Evolutionary conservation across 2,888 invertebrate genomes (phyloP).

Genomic region (Watsonalla cultraria): DNA sequence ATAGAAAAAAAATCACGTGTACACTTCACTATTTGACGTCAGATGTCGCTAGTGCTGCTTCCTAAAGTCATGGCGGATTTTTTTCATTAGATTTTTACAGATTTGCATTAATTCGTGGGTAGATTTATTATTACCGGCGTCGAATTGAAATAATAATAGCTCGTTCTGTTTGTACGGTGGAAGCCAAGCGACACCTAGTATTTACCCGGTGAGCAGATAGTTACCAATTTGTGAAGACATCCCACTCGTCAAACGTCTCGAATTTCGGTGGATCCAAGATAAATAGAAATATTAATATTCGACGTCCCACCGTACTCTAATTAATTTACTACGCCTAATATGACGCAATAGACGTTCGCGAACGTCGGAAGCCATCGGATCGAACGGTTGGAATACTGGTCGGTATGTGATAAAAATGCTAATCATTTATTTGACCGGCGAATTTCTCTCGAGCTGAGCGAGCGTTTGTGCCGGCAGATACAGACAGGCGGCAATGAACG

Average conservation of each 20-base stretch:
- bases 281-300: conserved; percentile 52
- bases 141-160: conserved; percentile 59
- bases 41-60: conserved; percentile 71
- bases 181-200: conserved; percentile 52
- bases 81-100: conserved; percentile 64
- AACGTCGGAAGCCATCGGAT: conserved; percentile 42
- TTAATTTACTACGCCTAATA: conserved; percentile 57
- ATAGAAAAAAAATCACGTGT: conserved; percentile 71
- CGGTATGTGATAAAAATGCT: conserved; percentile 33
- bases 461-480: conserved; percentile 36
- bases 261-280: conserved; percentile 63
- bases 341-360: conserved; percentile 60
- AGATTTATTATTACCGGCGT: conserved; percentile 66
- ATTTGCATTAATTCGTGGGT: conserved; percentile 71
- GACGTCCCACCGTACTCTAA: conserved; percentile 51
- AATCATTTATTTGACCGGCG: conserved; percentile 15
- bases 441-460: conserved; percentile 19
- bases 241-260: conserved; percentile 61
- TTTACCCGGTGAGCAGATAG: conserved; percentile 40
- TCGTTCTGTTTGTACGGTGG: conserved; percentile 53
- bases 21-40: conserved; percentile 42
- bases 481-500: conserved; percentile 49
- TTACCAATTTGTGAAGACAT: conserved; percentile 40
- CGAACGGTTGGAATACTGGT: conserved; percentile 51
- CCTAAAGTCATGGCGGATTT: conserved; percentile 74